phyloP scores from a whole-genome alignment of 2,797 vertebrate genomes.

The Acrossocheilus fasciatus region DNA sequence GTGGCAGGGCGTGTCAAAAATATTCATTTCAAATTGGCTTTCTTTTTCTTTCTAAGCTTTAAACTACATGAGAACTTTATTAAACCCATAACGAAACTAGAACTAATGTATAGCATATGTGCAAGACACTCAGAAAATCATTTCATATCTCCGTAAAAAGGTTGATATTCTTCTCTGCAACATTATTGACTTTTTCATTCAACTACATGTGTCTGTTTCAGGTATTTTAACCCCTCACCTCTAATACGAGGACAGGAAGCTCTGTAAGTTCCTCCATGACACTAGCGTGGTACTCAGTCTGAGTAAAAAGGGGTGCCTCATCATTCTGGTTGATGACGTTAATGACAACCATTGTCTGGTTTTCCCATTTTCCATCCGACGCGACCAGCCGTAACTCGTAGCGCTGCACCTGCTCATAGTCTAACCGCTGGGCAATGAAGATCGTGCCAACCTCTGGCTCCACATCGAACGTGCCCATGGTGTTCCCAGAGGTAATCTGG shows the following conservation, averaged over 20 bases:
- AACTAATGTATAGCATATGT: slow-evolving; percentile 62
- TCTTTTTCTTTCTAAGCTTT: slow-evolving; percentile 58
- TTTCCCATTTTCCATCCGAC: slow-evolving; percentile 93
- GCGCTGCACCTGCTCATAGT: slow-evolving; percentile 85
- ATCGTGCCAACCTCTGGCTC: slow-evolving; percentile 87
- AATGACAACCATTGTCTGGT: slow-evolving; percentile 84
- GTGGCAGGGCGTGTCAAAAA: slow-evolving; percentile 68
- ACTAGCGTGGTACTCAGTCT: slow-evolving; percentile 81
- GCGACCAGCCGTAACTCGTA: slow-evolving; percentile 86
- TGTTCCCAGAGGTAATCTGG: slow-evolving; percentile 88
- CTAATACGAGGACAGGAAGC: slow-evolving; percentile 82
- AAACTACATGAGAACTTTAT: slow-evolving; percentile 72
- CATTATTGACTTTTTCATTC: slow-evolving; percentile 33
- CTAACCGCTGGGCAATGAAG: slow-evolving; percentile 84
- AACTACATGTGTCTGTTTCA: slow-evolving; percentile 18
- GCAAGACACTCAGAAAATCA: slow-evolving; percentile 68
- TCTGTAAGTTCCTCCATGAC: slow-evolving; percentile 84
- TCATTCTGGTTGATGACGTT: slow-evolving; percentile 87
- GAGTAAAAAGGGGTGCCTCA: slow-evolving; percentile 87
- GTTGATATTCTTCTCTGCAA: slow-evolving; percentile 60
- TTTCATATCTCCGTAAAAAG: slow-evolving; percentile 60
- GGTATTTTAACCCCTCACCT: slow-evolving; percentile 75
- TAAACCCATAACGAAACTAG: slow-evolving; percentile 32
- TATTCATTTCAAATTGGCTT: slow-evolving; percentile 74
- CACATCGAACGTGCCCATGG: slow-evolving; percentile 86